These are phyloP conservation scores for Dipodomys ordii DNA, from an alignment of 2,113 vertebrate species.

Conservation along the genomic window DNA sequence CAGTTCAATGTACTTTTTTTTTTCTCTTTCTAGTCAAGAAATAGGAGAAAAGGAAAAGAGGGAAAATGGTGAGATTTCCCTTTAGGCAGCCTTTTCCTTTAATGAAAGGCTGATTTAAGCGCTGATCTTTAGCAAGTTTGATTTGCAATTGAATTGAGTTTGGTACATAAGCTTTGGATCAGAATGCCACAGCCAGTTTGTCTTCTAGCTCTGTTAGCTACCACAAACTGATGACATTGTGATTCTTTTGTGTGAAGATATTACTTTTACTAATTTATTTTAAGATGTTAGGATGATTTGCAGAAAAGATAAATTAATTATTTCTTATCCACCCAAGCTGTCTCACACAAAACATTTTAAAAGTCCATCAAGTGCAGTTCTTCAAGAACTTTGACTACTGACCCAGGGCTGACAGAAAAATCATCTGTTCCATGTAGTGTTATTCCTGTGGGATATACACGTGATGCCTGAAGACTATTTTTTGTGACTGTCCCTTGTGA, in stretches of 20 bases:
- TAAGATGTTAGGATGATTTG: not conserved
- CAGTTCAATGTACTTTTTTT: too few species aligned
- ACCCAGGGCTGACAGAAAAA: not conserved
- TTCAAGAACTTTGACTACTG: conserved; percentile 3
- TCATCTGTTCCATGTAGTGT: not conserved
- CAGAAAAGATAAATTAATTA: conserved; percentile 13
- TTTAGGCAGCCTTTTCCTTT: too few species aligned
- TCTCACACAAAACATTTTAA: not conserved
- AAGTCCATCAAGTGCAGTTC: not conserved
- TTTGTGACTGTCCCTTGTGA: not conserved
- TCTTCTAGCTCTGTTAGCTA: not conserved
- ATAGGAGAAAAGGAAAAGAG: too few species aligned
- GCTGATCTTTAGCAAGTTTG: not conserved
- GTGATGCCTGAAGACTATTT: not conserved
- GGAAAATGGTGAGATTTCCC: too few species aligned
- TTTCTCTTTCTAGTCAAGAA: too few species aligned
- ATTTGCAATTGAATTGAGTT: conserved; percentile 54
- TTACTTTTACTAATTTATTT: conserved; percentile 2
- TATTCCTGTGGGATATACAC: not conserved
- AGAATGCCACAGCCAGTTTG: not conserved
- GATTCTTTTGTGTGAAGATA: not conserved
- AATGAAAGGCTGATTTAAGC: not conserved
- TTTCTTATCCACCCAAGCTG: not conserved
- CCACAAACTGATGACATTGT: not conserved
- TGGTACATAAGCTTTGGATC: not conserved